These are phyloP conservation scores for Lepisosteus oculatus DNA, from an alignment of 2,113 vertebrate genomes.

Conservation along the genomic window DNA sequence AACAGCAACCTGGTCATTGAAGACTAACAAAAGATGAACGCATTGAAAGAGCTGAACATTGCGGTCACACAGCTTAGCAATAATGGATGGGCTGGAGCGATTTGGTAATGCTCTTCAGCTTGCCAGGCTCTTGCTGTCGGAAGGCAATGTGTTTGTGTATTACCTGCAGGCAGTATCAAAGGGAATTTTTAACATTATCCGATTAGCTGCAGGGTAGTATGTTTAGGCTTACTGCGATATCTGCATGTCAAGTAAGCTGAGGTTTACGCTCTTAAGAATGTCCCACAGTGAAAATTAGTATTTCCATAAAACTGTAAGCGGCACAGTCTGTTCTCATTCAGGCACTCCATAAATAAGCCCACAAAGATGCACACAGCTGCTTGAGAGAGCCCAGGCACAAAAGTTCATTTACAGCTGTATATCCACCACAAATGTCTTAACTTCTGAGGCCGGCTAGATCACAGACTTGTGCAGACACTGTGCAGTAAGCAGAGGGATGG, in stretches of 20 bases:
- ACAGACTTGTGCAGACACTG: too few species aligned
- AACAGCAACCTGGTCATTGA: too few species aligned
- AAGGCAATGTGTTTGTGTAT: slow-evolving; percentile 56
- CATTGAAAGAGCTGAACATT: too few species aligned
- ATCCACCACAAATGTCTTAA: too few species aligned
- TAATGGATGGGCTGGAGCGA: too few species aligned
- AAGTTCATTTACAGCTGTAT: too few species aligned
- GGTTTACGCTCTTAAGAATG: slow-evolving; percentile 25
- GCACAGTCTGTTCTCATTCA: slow-evolving; percentile 54
- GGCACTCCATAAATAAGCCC: slow-evolving; percentile 32
- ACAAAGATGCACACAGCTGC: too few species aligned
- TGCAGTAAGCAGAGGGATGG: too few species aligned
- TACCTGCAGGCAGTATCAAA: slow-evolving; percentile 69
- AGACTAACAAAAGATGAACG: too few species aligned
- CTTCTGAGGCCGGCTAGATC: too few species aligned
- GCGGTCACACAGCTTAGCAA: too few species aligned
- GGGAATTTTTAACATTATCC: slow-evolving; percentile 73
- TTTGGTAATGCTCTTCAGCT: neutral
- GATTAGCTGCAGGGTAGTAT: slow-evolving; percentile 70
- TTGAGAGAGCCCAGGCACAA: too few species aligned
- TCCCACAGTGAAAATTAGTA: slow-evolving; percentile 60
- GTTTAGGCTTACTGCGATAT: slow-evolving; percentile 66
- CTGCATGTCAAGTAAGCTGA: slow-evolving; percentile 71
- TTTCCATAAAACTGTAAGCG: slow-evolving; percentile 52
- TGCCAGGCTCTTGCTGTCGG: slow-evolving; percentile 72